phyloP scores from a whole-genome alignment of 2,797 vertebrate genomes.

The Psittacula derbiana region DNA sequence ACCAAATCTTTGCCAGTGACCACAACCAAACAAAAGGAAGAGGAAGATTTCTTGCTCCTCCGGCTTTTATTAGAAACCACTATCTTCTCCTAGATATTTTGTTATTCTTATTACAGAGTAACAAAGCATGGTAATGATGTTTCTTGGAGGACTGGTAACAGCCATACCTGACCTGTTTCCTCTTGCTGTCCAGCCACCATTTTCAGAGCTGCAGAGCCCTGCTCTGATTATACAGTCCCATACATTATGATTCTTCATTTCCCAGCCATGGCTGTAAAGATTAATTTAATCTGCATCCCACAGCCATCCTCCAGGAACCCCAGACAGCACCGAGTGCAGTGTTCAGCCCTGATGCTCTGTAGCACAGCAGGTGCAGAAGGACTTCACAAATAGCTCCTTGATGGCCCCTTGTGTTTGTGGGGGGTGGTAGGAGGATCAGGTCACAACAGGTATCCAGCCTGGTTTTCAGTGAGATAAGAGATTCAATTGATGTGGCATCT shows the following conservation, averaged over 20 bases:
- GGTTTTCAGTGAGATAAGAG: not conserved
- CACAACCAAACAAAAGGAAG: not conserved
- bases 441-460: conserved; percentile 30
- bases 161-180: not conserved
- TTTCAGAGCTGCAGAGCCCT: not conserved
- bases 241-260: not conserved
- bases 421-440: conserved; percentile 5
- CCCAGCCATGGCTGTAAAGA: not conserved
- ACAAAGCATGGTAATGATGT: not conserved
- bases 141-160: not conserved
- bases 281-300: not conserved
- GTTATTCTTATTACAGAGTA: not conserved
- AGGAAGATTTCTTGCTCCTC: not conserved
- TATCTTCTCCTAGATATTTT: not conserved
- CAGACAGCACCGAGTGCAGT: not conserved
- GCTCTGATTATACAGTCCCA: not conserved
- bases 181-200: conserved; percentile 25
- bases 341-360: not conserved
- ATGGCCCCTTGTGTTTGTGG: not conserved
- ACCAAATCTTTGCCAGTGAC: not conserved
- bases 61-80: not conserved
- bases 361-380: not conserved
- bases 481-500: not conserved
- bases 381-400: not conserved
- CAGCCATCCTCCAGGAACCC: not conserved